phyloP scores from a whole-genome alignment of 1,140 invertebrate species.

The Goniozus legneri region DNA sequence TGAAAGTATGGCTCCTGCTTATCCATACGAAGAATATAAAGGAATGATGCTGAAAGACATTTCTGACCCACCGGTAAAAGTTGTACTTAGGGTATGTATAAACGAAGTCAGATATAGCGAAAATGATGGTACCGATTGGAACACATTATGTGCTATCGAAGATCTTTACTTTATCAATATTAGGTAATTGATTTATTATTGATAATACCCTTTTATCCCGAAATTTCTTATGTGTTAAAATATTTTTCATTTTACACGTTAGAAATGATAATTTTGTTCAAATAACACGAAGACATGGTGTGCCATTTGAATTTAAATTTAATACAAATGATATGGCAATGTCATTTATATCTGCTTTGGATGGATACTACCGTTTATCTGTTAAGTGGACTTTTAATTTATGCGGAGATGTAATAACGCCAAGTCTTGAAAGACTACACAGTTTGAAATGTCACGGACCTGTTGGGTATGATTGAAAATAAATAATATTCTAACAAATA shows the following conservation, averaged over 20 bases:
- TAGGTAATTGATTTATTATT: constrained; percentile 38
- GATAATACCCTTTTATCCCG: neutral
- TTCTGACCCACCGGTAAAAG: constrained; percentile 38
- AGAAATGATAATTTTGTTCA: constrained; percentile 68
- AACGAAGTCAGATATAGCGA: constrained; percentile 71
- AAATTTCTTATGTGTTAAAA: too few relatives aligned
- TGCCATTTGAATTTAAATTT: constrained; percentile 74
- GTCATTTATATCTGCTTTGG: constrained; percentile 79
- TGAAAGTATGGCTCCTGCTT: constrained; percentile 73
- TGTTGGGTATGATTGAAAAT: constrained; percentile 62
- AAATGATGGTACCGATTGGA: constrained; percentile 59
- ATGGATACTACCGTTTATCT: constrained; percentile 84
- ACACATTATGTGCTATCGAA: constrained; percentile 73
- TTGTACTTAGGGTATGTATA: constrained; percentile 57
- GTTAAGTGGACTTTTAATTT: constrained; percentile 89
- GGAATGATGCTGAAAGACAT: constrained; percentile 61
- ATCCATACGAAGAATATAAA: constrained; percentile 73
- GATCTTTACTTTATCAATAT: constrained; percentile 77
- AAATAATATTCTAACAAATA: constrained; percentile 1
- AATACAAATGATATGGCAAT: constrained; percentile 57
- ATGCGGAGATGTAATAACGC: constrained; percentile 74
- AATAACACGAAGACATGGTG: constrained; percentile 73
- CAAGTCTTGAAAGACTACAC: constrained; percentile 70
- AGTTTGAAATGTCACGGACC: constrained; percentile 82
- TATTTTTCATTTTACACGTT: constrained; percentile 10